Percentiles rank a stretch among this genome's conserved stretches.
Conservation (phyloP, 2,113 vertebrate species). For the Burhinus bistriatus region DNA sequence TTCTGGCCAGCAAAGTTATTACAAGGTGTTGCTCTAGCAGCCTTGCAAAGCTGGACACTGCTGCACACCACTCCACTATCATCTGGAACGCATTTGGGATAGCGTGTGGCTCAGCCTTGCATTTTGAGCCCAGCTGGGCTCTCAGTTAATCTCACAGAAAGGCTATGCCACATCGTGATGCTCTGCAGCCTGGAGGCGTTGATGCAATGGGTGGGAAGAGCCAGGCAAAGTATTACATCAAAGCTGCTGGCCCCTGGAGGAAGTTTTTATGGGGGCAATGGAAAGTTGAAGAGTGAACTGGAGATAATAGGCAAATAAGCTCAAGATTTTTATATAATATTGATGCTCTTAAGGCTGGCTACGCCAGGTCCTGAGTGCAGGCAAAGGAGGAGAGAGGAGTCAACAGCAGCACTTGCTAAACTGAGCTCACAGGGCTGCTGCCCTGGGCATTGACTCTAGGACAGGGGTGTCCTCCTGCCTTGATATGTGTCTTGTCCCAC, state of each 20-base stretch:
- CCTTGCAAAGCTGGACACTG: neutral
- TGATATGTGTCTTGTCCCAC: fast-evolving
- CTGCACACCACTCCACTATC: neutral
- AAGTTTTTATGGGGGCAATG: neutral
- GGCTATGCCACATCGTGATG: neutral
- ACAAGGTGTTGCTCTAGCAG: neutral
- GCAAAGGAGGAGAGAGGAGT: neutral
- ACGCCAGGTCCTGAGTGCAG: fast-evolving
- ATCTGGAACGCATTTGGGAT: neutral
- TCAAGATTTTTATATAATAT: neutral
- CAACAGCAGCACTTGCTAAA: fast-evolving
- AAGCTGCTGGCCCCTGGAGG: neutral
- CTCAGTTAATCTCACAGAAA: neutral
- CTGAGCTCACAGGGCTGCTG: neutral
- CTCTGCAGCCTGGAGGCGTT: neutral
- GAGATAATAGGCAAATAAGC: neutral
- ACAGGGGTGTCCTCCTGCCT: neutral
- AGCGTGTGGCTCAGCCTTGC: neutral
- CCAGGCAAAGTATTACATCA: neutral
- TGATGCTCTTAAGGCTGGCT: fast-evolving
- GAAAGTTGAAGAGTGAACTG: neutral
- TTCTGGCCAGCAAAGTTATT: neutral
- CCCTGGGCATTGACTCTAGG: neutral
- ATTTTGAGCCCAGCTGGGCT: neutral
- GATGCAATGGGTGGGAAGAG: neutral